Percentiles rank a stretch among this genome's conserved stretches.
Evolutionary conservation across 2,113 vertebrate species (phyloP).

Genomic region (Lipotes vexillifer): DNA sequence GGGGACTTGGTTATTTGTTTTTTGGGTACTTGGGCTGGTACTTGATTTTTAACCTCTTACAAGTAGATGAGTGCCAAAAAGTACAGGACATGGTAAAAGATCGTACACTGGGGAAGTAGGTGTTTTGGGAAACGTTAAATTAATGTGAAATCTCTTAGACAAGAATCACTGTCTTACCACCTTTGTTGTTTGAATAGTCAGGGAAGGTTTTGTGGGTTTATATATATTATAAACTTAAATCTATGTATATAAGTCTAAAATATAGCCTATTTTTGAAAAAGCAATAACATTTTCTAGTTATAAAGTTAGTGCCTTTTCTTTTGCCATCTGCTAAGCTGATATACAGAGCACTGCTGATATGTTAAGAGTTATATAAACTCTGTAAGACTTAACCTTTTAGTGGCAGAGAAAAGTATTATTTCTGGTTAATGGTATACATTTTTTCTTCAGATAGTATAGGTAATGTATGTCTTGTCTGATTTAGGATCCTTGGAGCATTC

Average conservation of each 20-base stretch:
- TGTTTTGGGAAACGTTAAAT: background rate
- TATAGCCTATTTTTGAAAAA: background rate
- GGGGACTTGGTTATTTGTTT: background rate
- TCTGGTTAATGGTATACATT: background rate
- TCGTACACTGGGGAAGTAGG: background rate
- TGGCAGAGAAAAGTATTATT: background rate
- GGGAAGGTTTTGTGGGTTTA: conserved; percentile 9
- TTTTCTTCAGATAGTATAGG: background rate
- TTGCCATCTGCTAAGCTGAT: background rate
- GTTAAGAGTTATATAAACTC: background rate
- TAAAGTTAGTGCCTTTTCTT: conserved; percentile 4
- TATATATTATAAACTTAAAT: background rate
- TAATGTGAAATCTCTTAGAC: background rate
- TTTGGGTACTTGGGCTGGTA: background rate
- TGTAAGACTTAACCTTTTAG: background rate
- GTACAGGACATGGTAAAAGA: background rate
- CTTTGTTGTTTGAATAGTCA: conserved; percentile 25
- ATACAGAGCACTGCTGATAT: background rate
- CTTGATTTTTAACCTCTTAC: background rate
- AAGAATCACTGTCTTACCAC: background rate
- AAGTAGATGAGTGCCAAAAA: background rate
- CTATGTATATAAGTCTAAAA: background rate
- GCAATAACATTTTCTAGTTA: background rate
- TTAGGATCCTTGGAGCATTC: background rate
- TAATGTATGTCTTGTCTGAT: background rate